Evolutionary conservation across 2,888 invertebrate genomes (phyloP), one percentile per base, ranked within the genome.

Genomic region (Hesperia comma): DNA sequence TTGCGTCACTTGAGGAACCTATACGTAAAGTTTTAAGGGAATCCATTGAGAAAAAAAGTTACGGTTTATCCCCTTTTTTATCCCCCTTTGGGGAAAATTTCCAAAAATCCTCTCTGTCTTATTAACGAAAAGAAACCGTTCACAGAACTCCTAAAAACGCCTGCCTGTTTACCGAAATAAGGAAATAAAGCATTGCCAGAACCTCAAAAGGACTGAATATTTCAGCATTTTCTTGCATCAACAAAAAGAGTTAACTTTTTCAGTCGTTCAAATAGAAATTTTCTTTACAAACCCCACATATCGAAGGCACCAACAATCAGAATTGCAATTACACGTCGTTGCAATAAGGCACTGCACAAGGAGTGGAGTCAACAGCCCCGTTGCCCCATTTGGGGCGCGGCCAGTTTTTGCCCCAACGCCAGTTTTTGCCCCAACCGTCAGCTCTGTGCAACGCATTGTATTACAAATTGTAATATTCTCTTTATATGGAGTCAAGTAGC

Each of bases 381-480:
- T 69, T 73, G 72, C 74, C 69, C 80, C 80, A 72, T 82, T 81
- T 78, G 76, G 83, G 84, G 78, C 75, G 74, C 69, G 77, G 71
- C 87, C 71, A 85, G 80, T 88, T 88, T 88, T 88, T 88, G 75
- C 73, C 17, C 67, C 63, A 37, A 26, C 12, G 12, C 37, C 37
- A 37, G 37, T 37, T 37, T 37, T 37, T 37, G 37, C 37, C 37
- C 37, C 37, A 37, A 26, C 37, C 37, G 12, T 12, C 10, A 57
- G 46, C 51, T 37, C 21, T 51, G 51, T 51, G 41, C 41, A 58
- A 43, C 40, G 77, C 82, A 88, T 88, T 90, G 89, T 89, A 88
- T 88, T 86, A 88, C 90, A 89, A 90, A 89, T 90, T 90, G 86
- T 88, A 87, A 88, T 88, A 88, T 77, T 75, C 74, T 69, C 76